Base-by-base conservation (phyloP, 2,797 vertebrate genomes). In the Melanogrammus aeglefinus region DNA sequence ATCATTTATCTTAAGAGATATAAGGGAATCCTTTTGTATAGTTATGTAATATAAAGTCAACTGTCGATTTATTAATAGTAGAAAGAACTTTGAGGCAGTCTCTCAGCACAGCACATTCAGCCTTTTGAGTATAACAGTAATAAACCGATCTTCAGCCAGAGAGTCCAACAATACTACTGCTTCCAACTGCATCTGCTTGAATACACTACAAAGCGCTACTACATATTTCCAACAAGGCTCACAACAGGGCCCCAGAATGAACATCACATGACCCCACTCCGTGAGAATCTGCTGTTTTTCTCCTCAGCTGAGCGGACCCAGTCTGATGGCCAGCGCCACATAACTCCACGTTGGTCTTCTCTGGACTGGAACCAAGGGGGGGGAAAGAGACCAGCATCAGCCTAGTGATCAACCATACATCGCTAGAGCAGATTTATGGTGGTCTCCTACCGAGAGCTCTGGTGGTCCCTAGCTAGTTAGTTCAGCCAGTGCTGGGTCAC, bases 261-360 rank as follows among this genome's bases (percentile, higher is more conserved):
- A 82, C 75, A 78, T 93, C 93, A 94, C 93, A 94, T 93, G 93
- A 94, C 87, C 78, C 86, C 81, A 73, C 91, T 94, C 94, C n/a
- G 94, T 95, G 94, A 95, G 92, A 85, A 93, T 93, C 92, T 90
- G 93, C 93, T 94, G 94, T 91, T 93, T 92, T 91, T 86, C 89
- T 89, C 91, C 91, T 90, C 86, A 90, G 89, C 90, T 91, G 91
- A 90, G 85, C 87, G 86, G 86, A 91, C 87, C 6, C 88, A 84
- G 88, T 86, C 80, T 87, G 90, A 88, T 2, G 83, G 72, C 39
- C 13, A 77, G 79, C 44, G 24, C 83, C 35, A 72, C 9, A 81
- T 81, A 78, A n/a, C 51, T 76, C 47, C 29, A 76, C 2, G 6
- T 39, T 51, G 72, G 75, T 75, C 74, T 79, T 82, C 21, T 24